Evolutionary conservation across 2,888 invertebrate genomes (phyloP), one percentile per base, ranked within the genome.

Genomic region (Drosophila subquinaria): DNA sequence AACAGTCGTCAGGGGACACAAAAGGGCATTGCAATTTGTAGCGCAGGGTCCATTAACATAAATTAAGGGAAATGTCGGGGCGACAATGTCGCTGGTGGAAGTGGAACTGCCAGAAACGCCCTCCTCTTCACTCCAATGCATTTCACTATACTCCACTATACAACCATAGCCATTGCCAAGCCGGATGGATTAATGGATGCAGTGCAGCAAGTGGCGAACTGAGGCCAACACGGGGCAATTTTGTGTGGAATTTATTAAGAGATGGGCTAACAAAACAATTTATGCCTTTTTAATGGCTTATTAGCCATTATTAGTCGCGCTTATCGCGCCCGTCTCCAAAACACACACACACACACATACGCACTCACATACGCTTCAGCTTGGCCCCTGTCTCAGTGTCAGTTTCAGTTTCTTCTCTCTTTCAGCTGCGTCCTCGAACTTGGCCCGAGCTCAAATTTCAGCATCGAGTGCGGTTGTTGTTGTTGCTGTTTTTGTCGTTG

Each of bases 201-300:
- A 80, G 81, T 81, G 79, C 81, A 77, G 69, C 79, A 79, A 79
- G 78, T 78, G 79, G 79, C 66, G 33, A 64, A 42, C 73, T 50
- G 55, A 23, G 45, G 48, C 38, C 69, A 62, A 56, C 59, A 62
- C 66, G 70, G 23, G 50, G 61, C 86, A 79, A 81, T 84, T 79
- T 73, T 69, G 76, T 81, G 73, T 74, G 82, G 78, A 91, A 90
- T 90, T 90, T 91, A 91, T 90, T 86, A 90, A 90, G 87, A 90
- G 90, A 60, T 76, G 76, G 90, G 90, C 82, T 90, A 91, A 91
- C 91, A 89, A 88, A 89, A 90, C 89, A 90, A 91, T 91, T 91
- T 91, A 91, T 91, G 89, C 81, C 84, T 85, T 87, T 90, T 91
- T 90, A 91, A 90, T 89, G 90, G 90, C 89, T 91, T 91, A 91